Evolutionary conservation across 2,797 vertebrate species (phyloP).

Genomic region (Anas acuta): DNA sequence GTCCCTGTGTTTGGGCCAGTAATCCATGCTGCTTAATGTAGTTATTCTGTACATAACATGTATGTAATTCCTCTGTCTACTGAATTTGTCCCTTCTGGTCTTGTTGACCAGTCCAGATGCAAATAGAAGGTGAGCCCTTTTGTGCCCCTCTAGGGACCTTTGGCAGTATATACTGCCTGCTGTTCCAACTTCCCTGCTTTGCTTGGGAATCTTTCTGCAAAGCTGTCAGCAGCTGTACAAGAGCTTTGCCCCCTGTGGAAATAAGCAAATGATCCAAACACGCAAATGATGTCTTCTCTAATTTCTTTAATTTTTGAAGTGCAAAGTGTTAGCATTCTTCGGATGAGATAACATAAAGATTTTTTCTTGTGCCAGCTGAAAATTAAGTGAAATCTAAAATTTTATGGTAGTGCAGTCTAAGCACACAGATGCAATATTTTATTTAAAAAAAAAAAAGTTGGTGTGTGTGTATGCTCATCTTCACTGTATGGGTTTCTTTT

Average conservation of each 20-base stretch:
- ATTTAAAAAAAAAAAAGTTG: too few species aligned
- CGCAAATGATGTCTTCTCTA: neutral
- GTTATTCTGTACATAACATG: accelerated
- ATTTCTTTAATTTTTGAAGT: neutral
- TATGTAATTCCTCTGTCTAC: neutral
- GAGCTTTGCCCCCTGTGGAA: neutral
- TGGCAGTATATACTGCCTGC: accelerated
- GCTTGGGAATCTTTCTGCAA: neutral
- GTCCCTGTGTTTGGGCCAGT: neutral
- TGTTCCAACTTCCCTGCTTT: neutral
- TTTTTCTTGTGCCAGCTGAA: neutral
- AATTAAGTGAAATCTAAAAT: neutral
- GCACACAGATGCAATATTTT: neutral
- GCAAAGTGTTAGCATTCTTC: accelerated
- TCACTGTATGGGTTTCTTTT: neutral
- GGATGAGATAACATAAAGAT: neutral
- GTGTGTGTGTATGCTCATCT: neutral
- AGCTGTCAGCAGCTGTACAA: neutral
- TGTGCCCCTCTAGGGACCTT: neutral
- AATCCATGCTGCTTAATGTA: neutral
- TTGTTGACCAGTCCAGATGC: neutral
- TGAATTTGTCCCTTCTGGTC: neutral
- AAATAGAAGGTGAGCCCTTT: neutral
- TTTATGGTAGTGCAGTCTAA: neutral
- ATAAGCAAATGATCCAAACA: neutral